phyloP scores from a whole-genome alignment of 2,113 vertebrate species.

The Megaceryle maxima region DNA sequence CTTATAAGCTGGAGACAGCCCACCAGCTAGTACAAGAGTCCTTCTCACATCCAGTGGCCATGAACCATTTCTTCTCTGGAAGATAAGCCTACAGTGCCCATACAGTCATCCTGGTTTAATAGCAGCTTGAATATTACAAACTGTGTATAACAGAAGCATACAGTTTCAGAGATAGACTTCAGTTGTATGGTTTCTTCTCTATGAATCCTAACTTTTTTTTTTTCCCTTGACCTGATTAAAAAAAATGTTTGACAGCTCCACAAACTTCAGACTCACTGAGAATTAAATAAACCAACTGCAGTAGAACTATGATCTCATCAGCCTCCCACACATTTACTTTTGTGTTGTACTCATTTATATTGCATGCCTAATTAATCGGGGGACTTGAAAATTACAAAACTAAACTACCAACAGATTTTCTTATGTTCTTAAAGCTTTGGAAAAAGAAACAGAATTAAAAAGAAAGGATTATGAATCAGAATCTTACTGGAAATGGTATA shows the following conservation, averaged over 20 bases:
- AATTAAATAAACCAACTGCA: slow-evolving; percentile 28
- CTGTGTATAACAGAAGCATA: background rate
- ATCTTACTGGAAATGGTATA: background rate
- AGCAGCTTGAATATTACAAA: background rate
- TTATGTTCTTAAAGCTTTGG: background rate
- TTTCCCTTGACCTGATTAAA: background rate
- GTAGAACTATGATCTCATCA: slow-evolving; percentile 33
- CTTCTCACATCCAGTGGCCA: background rate
- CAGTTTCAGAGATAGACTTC: background rate
- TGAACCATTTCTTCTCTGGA: background rate
- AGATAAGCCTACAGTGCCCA: background rate
- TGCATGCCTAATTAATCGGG: slow-evolving; percentile 47
- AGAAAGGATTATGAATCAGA: slow-evolving; percentile 5
- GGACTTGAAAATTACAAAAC: slow-evolving; percentile 39
- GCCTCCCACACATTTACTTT: slow-evolving; percentile 50
- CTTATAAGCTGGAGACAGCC: background rate
- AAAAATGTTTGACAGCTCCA: background rate
- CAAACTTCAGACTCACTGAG: background rate
- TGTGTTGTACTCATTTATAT: slow-evolving; percentile 47
- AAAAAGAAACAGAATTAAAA: slow-evolving; percentile 1
- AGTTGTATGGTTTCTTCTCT: background rate
- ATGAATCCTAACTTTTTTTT: background rate
- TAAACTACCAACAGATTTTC: slow-evolving; percentile 24
- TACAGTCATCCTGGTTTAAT: background rate
- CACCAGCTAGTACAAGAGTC: background rate